Conservation (phyloP, 2,888 invertebrate species). For the Corbicula japonica region DNA sequence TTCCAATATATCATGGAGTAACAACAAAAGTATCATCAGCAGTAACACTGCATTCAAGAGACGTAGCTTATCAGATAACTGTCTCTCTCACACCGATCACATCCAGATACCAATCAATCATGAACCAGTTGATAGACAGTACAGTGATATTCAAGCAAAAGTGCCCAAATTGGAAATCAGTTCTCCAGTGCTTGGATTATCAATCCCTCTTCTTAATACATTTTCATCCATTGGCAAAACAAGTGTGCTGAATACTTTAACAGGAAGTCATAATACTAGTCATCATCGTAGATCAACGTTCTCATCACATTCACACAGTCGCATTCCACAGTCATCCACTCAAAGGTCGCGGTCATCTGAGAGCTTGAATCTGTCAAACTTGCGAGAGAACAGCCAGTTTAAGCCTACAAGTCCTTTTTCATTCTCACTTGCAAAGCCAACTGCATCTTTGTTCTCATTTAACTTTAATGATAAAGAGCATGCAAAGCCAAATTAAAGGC, state of each 20-base stretch:
- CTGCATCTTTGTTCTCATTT: constrained; percentile 76
- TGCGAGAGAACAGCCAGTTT: constrained; percentile 41
- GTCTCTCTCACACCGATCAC: constrained; percentile 48
- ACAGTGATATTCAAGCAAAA: constrained; percentile 72
- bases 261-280: constrained; percentile 30
- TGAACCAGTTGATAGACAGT: constrained; percentile 39
- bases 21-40: constrained; percentile 23
- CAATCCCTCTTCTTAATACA: constrained; percentile 51
- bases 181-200: constrained; percentile 72
- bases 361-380: constrained; percentile 61
- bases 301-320: constrained; percentile 54
- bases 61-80: constrained; percentile 74
- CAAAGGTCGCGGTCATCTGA: constrained; percentile 80
- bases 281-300: constrained; percentile 63
- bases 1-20: constrained; percentile 6
- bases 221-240: constrained; percentile 15
- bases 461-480: constrained; percentile 73
- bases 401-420: constrained; percentile 74
- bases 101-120: constrained; percentile 59
- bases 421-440: constrained; percentile 78
- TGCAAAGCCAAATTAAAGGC: too few relatives aligned
- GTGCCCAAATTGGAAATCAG: constrained; percentile 81
- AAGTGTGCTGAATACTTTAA: constrained; percentile 24
- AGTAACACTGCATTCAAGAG: constrained; percentile 62
- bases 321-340: constrained; percentile 56